phyloP scores from a whole-genome alignment of 2,797 vertebrate genomes.

The Zenarchopterus dispar region DNA sequence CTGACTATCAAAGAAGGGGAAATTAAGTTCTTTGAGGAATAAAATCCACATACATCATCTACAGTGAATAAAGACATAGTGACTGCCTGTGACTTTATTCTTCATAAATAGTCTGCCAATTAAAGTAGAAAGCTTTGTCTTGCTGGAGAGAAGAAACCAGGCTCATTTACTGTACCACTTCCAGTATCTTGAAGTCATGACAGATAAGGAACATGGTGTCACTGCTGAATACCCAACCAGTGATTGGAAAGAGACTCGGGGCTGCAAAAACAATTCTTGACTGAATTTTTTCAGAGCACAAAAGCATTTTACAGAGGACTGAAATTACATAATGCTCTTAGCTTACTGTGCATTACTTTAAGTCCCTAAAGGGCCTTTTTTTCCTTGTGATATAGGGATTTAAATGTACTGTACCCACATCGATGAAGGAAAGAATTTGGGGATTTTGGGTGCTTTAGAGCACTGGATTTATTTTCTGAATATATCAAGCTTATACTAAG shows the following conservation, averaged over 20 bases:
- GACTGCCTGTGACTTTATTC: conserved; percentile 67
- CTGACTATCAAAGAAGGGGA: conserved; percentile 32
- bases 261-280: conserved; percentile 70
- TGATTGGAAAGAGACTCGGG: conserved; percentile 61
- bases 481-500: conserved; percentile 13
- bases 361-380: conserved; percentile 61
- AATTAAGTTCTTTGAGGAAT: conserved; percentile 62
- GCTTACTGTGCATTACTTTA: conserved; percentile 57
- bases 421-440: conserved; percentile 45
- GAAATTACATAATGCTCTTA: conserved; percentile 57
- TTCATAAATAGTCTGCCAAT: conserved; percentile 68
- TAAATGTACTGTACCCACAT: conserved; percentile 51
- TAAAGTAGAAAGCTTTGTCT: conserved; percentile 73
- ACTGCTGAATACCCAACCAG: conserved; percentile 52
- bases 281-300: conserved; percentile 57
- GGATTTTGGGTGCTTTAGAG: conserved; percentile 35
- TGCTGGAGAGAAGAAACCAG: conserved; percentile 46
- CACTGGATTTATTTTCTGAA: conserved; percentile 38
- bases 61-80: conserved; percentile 57
- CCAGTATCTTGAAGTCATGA: conserved; percentile 65
- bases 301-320: conserved; percentile 65
- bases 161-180: conserved; percentile 72
- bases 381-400: conserved; percentile 59
- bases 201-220: conserved; percentile 66
- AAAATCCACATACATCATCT: conserved; percentile 50